These are phyloP conservation scores for Yasuhikotakia modesta DNA, from an alignment of 2,797 vertebrate species.

Conservation along the genomic window DNA sequence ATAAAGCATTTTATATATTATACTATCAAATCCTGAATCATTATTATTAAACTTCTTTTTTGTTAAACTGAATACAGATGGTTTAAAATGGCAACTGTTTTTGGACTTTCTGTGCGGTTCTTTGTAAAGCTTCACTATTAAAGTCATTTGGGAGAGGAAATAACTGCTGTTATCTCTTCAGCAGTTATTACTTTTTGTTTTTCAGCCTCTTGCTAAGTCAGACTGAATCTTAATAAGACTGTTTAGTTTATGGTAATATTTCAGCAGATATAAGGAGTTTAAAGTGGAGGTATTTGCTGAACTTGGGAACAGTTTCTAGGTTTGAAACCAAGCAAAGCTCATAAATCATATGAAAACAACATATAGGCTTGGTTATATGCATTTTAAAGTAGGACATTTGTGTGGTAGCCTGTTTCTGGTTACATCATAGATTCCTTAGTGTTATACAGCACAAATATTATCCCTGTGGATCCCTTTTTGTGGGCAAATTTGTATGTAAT, in stretches of 20 bases:
- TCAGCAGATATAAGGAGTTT: no score
- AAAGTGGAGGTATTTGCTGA: no score
- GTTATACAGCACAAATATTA: no score
- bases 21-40: conserved; percentile 15
- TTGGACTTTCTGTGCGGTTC: neutral
- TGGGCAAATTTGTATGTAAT: no score
- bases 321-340: neutral
- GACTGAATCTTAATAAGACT: conserved; percentile 8
- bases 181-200: conserved; percentile 35
- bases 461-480: no score
- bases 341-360: conserved; percentile 5
- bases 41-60: neutral
- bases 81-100: neutral
- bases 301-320: no score
- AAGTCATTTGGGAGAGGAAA: neutral
- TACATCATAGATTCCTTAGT: neutral
- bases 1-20: conserved; percentile 1
- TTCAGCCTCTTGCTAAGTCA: neutral
- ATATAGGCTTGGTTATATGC: neutral
- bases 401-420: neutral
- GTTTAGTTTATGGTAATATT: conserved; percentile 3
- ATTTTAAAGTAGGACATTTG: neutral
- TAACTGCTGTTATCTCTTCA: neutral
- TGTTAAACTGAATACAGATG: neutral
- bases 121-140: neutral